phyloP scores from a whole-genome alignment of 2,113 vertebrate species.

The Mesoclemmys tuberculata region DNA sequence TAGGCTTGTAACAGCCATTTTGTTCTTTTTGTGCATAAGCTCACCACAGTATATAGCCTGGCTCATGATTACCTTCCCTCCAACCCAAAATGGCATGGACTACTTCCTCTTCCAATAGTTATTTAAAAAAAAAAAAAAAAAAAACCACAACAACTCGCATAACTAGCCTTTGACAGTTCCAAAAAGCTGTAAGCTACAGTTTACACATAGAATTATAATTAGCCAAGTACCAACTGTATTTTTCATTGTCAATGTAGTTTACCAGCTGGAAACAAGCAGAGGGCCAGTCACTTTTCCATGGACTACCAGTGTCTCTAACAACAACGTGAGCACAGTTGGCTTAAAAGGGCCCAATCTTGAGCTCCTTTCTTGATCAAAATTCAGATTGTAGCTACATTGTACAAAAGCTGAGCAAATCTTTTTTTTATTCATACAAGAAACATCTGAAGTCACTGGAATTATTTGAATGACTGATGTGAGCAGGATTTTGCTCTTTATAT shows the following conservation, averaged over 20 bases:
- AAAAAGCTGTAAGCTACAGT: not conserved
- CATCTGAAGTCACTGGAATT: not conserved
- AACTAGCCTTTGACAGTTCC: no score
- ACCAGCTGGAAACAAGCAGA: rapidly evolving
- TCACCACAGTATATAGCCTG: not conserved
- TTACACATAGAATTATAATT: not conserved
- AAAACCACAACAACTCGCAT: no score
- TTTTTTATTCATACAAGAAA: not conserved
- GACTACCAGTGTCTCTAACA: not conserved
- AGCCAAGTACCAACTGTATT: rapidly evolving
- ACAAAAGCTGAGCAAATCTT: not conserved
- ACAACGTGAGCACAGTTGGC: not conserved
- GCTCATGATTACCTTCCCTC: not conserved
- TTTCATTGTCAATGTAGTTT: rapidly evolving
- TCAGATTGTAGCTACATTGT: not conserved
- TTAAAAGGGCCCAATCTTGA: not conserved
- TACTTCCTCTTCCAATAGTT: no score
- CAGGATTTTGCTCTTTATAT: not conserved
- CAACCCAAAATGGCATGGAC: not conserved
- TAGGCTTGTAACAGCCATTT: not conserved
- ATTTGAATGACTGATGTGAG: not conserved
- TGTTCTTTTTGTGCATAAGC: not conserved
- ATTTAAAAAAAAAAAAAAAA: no score
- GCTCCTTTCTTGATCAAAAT: not conserved
- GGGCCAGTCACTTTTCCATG: rapidly evolving